These are phyloP conservation scores for Pteronura brasiliensis DNA, from an alignment of 2,113 vertebrate species.

Conservation along the genomic window DNA sequence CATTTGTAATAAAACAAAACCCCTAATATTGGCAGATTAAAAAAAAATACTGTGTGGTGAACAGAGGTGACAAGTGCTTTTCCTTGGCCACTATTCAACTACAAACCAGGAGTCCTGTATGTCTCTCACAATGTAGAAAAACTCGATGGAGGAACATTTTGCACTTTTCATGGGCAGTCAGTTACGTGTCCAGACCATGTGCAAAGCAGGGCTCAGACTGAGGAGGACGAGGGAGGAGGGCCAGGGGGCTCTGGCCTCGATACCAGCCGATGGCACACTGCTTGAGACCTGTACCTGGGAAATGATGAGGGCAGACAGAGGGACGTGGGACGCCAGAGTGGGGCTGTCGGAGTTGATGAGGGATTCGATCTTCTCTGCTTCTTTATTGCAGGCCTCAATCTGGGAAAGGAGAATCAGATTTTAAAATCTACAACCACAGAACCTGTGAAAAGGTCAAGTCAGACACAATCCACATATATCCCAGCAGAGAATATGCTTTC, in stretches of 20 bases:
- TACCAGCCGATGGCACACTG: conserved; percentile 80
- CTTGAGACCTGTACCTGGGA: conserved; percentile 90
- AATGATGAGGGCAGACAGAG: conserved; percentile 92
- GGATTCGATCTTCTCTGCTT: conserved; percentile 97
- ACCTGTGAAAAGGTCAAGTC: not conserved
- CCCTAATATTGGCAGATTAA: not conserved
- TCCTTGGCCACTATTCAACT: not conserved
- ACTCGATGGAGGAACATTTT: not conserved
- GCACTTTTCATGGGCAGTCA: conserved; percentile 52
- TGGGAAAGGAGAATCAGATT: conserved; percentile 68
- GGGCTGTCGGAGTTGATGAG: conserved; percentile 97
- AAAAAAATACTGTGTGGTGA: conserved; percentile 58
- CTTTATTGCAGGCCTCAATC: conserved; percentile 98
- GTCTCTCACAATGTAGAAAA: conserved; percentile 59
- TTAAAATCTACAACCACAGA: conserved; percentile 24
- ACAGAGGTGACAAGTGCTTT: conserved; percentile 49
- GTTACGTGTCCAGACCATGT: not conserved
- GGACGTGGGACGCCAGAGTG: conserved; percentile 92
- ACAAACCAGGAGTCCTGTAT: conserved; percentile 30
- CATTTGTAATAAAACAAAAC: conserved; percentile 26
- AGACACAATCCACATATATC: not conserved
- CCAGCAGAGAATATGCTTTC: not conserved
- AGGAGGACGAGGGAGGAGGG: conserved; percentile 66
- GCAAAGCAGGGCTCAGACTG: conserved; percentile 49
- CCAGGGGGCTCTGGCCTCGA: not conserved